Evolutionary conservation across 2,888 invertebrate species (phyloP).

Genomic region (Cacoxenus indagator): DNA sequence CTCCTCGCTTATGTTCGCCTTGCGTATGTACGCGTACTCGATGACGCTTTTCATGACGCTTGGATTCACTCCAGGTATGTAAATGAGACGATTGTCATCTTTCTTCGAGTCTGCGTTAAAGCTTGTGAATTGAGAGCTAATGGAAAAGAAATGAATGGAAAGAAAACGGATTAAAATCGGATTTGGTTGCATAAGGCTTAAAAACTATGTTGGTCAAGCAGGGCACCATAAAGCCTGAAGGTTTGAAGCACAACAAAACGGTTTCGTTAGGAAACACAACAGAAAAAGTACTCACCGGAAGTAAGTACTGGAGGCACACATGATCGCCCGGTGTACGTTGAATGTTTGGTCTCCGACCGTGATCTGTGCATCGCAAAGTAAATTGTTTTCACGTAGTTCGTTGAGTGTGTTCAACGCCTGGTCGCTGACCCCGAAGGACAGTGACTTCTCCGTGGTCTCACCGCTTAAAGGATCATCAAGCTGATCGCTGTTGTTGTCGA

Average conservation of each 20-base stretch:
- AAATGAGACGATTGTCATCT: constrained; percentile 77
- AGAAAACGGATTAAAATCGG: not conserved
- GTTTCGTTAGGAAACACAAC: too few relatives aligned
- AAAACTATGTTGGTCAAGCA: too few relatives aligned
- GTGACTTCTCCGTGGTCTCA: constrained; percentile 39
- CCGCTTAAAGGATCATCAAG: constrained; percentile 5
- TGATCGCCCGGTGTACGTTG: constrained; percentile 87
- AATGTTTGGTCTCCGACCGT: constrained; percentile 87
- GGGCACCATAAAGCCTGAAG: too few relatives aligned
- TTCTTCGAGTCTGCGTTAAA: constrained; percentile 43
- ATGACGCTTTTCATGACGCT: constrained; percentile 84
- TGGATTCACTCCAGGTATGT: constrained; percentile 82
- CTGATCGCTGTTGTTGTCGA: constrained; percentile 17
- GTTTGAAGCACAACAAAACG: too few relatives aligned
- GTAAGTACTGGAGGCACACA: constrained; percentile 91
- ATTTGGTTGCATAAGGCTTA: not conserved
- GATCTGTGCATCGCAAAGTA: constrained; percentile 89
- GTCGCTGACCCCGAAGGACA: constrained; percentile 78
- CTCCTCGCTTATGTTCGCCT: constrained; percentile 80
- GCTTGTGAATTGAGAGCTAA: constrained; percentile 65
- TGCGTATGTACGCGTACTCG: constrained; percentile 87
- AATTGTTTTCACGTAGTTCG: constrained; percentile 85
- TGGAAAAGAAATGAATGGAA: not conserved
- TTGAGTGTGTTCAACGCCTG: constrained; percentile 88
- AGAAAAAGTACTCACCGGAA: constrained; percentile 77